A percentile compares a stretch with the other conserved stretches of the same genome.
phyloP scores from a whole-genome alignment of 2,797 vertebrate genomes.

The Mycteria americana region DNA sequence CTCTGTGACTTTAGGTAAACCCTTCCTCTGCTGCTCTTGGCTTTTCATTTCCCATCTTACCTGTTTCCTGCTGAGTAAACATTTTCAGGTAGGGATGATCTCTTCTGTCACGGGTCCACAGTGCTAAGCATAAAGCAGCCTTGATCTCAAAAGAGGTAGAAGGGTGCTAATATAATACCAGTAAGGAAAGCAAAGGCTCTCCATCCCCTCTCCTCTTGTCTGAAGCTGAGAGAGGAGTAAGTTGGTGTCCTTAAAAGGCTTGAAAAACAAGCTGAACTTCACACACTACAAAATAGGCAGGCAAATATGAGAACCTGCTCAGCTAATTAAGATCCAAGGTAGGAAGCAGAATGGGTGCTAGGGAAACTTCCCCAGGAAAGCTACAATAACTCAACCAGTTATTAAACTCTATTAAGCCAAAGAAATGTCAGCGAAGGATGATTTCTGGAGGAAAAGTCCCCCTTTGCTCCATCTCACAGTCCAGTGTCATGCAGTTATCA shows the following conservation, averaged over 20 bases:
- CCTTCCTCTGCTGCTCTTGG: background rate
- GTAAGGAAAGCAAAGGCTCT: background rate
- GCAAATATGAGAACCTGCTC: background rate
- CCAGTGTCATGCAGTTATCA: background rate
- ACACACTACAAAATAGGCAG: background rate
- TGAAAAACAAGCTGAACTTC: constrained; percentile 14
- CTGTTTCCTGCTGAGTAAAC: background rate
- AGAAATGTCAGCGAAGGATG: constrained; percentile 4
- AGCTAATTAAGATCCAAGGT: background rate
- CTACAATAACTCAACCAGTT: background rate
- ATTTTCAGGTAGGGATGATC: accelerated
- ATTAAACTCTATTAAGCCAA: background rate
- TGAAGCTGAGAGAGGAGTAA: background rate
- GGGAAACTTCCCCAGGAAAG: background rate
- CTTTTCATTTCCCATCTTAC: background rate
- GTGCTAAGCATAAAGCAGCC: background rate
- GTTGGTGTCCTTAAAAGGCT: background rate
- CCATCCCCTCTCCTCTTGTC: background rate
- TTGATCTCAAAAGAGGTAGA: background rate
- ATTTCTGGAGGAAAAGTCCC: constrained; percentile 9
- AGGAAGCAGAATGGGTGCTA: background rate
- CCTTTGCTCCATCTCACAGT: background rate
- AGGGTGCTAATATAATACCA: background rate
- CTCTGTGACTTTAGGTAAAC: background rate
- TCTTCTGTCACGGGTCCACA: background rate